Evolutionary conservation across 1,140 invertebrate genomes (phyloP).

Genomic region (Cydia strobilella): DNA sequence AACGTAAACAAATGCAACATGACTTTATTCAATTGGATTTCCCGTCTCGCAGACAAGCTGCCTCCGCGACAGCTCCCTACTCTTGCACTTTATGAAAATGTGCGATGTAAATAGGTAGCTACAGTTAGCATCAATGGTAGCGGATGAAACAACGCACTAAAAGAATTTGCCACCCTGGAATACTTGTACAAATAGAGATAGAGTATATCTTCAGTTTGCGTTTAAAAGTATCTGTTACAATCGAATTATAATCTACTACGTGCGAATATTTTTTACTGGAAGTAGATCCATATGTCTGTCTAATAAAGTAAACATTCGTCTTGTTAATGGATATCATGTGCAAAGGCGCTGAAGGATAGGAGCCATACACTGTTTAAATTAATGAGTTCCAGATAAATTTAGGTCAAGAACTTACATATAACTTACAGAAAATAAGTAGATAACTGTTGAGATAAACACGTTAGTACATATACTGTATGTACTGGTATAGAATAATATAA

Average conservation of each 20-base stretch:
- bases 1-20: conserved; percentile 10
- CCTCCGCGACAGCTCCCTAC: not conserved
- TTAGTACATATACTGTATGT: too few relatives aligned
- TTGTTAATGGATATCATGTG: conserved; percentile 20
- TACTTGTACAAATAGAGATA: too few relatives aligned
- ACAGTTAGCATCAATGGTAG: too few relatives aligned
- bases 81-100: conserved; percentile 27
- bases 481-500: too few relatives aligned
- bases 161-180: too few relatives aligned
- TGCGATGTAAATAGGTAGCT: not conserved
- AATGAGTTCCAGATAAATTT: conserved; percentile 29
- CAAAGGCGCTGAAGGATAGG: not conserved
- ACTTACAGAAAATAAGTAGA: not conserved
- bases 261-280: conserved; percentile 12
- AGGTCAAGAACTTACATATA: conserved; percentile 21
- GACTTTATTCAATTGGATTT: conserved; percentile 26
- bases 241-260: not conserved
- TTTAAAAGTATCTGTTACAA: too few relatives aligned
- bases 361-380: conserved; percentile 21
- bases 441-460: not conserved
- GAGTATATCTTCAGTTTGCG: too few relatives aligned
- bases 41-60: not conserved
- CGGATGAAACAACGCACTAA: too few relatives aligned
- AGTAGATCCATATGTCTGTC: conserved; percentile 3
- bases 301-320: conserved; percentile 18